Evolutionary conservation across 2,888 invertebrate species (phyloP), one percentile per base, ranked within the genome.

Genomic region (Empis livida): DNA sequence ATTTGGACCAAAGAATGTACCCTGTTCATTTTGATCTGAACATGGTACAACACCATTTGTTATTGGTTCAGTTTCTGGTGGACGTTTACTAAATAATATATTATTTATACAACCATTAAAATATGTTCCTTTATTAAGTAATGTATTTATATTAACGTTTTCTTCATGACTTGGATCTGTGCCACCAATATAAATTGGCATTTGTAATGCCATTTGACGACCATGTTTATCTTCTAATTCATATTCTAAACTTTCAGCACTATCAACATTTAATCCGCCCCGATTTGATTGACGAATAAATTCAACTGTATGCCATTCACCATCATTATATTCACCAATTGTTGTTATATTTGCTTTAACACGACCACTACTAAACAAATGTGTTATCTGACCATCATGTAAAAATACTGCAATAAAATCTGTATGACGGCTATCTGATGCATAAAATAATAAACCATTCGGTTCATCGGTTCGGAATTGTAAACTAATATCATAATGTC

Each of bases 71-170:
- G 77, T 75, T 0, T 78, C 78, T 46, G 89, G 73, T 0, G 72
- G 71, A 53, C 77, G 74, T 11, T 77, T 79, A 59, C 84, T 83
- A 71, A 87, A 77, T 63, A 75, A 73, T 48, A 91, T 76, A 42
- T 87, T 82, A 45, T 79, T 78, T 14, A 95, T 72, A 61, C 95
- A 95, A 2, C 95, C 95, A 55, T 78, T 80, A 67, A 90, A 92
- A 31, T 84, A 79, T 42, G 75, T 73, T 57, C 57, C 59, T 9
- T 55, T 54, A 1, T 48, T 51, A 1, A 61, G 49, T 5, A 59
- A 54, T 1, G 68, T 59, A 50, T 64, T 65, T 1, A 57, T 56
- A 37, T 59, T 58, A 2, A 77, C 73, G 30, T 67, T 68, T 5
- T 71, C 64, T 2, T 75, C 72, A 13, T 74, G 69, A 11, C 54